Base-by-base conservation (phyloP, 2,797 vertebrate genomes). In the Arrhamphus sclerolepis region DNA sequence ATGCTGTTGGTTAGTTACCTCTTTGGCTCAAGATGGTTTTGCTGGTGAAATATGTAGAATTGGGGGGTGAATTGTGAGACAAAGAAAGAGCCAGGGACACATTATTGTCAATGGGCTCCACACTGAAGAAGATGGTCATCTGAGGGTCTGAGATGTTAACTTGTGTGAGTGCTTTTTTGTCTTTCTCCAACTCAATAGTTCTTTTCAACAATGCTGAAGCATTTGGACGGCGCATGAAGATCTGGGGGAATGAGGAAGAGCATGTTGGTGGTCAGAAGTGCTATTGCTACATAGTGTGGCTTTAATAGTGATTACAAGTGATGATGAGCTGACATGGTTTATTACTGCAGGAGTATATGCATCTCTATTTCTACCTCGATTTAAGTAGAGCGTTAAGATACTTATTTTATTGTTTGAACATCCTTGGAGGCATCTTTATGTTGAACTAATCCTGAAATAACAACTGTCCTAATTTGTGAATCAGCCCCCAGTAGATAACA, bases 141-240 rank as follows among this genome's bases (percentile, higher is more conserved):
- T 84, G 9, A 0, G 81, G 26, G 61, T 93, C 89, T 11, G 90
- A 52, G 50, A 92, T 2, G 11, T 92, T 91, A 54, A 94, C 10
- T 2, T 2, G 16, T 7, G 72, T 83, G 44, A 83, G 4, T 0
- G 62, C 62, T 43, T 72, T 47, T 6, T 17, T 63, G 17, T 74
- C 13, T 28, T 75, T 8, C 43, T 75, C 58, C 63, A 92, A 24
- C 29, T 42, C 19, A 13, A 83, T 2, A 1, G 70, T 62, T 0
- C 0, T 48, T 20, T 53, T 75, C 0, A 0, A 17, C 14, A 56
- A 2, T 1, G 10, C 1, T 42, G 66, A 0, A 17, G 63, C 34
- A 6, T 56, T 48, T n/a, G 62, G 13, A 18, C 63, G 89, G 31
- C 83, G 56, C 57, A 94, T n/a, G 60, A 53, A 84, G 49, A 94